Conservation (phyloP, 2,113 vertebrate genomes). For the Pycnonotus jocosus region DNA sequence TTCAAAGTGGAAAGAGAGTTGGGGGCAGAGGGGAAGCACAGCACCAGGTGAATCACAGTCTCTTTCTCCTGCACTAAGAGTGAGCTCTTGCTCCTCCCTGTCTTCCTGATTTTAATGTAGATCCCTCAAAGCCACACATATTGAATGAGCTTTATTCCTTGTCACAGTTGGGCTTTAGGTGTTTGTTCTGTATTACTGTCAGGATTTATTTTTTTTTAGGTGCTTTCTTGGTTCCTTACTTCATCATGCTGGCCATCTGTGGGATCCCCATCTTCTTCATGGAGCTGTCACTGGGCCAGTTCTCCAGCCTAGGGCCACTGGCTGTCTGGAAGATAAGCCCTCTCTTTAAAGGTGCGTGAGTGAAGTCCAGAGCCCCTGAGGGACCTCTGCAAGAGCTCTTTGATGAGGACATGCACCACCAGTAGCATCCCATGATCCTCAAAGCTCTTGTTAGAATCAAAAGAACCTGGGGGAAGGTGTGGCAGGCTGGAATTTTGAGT, state of each 20-base stretch:
- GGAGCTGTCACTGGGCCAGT: constrained; percentile 79
- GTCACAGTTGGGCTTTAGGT: not conserved
- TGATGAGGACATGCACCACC: not conserved
- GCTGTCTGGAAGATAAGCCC: constrained; percentile 82
- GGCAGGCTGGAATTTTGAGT: not conserved
- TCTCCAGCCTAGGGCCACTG: constrained; percentile 78
- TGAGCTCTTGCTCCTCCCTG: not conserved
- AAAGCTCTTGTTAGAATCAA: not conserved
- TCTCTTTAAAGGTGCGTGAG: constrained; percentile 77
- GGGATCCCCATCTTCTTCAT: constrained; percentile 83
- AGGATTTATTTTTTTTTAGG: constrained; percentile 32
- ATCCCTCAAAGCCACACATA: not conserved
- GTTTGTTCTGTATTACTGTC: not conserved
- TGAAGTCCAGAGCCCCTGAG: not conserved
- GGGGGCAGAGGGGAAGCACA: not conserved
- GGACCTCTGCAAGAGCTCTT: not conserved
- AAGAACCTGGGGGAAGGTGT: not conserved
- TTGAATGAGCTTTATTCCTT: not conserved
- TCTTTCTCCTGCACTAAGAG: not conserved
- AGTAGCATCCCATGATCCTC: not conserved
- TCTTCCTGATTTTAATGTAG: not conserved
- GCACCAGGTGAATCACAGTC: not conserved
- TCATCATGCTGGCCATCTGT: constrained; percentile 81
- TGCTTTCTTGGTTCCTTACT: constrained; percentile 80
- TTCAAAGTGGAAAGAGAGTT: not conserved